A percentile compares a stretch with the other conserved stretches of the same genome.
Conservation (phyloP, 2,797 vertebrate species). For the Simalia tracyae region DNA sequence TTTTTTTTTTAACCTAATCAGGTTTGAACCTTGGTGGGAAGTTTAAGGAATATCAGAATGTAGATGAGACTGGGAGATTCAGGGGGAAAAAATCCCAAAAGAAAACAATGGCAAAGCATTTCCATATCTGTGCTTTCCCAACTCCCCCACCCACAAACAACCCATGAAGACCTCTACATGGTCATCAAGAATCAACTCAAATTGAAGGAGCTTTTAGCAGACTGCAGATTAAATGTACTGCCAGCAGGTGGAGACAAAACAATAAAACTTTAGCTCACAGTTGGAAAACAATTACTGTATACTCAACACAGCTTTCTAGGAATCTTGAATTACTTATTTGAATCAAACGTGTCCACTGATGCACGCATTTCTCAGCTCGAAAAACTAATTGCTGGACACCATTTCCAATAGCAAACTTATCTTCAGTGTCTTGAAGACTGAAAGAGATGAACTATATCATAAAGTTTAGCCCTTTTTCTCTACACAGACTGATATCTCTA, state of each 20-base stretch:
- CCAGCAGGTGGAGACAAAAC: slow-evolving; percentile 13
- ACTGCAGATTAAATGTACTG: not conserved
- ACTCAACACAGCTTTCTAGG: not conserved
- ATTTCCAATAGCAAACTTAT: slow-evolving; percentile 6
- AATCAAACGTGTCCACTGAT: not conserved
- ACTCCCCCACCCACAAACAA: not conserved
- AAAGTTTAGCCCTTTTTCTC: not conserved
- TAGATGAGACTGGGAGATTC: not conserved
- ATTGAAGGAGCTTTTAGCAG: not conserved
- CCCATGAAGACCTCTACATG: not conserved
- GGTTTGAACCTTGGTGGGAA: not conserved
- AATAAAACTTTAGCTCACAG: not conserved
- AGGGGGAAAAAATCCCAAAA: not conserved
- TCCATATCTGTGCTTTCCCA: not conserved
- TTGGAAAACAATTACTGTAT: not conserved
- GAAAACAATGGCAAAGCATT: not conserved
- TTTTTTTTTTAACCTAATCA: not conserved
- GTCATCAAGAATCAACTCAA: not conserved
- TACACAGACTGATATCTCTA: not conserved
- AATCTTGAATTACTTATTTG: not conserved
- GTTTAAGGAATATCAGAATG: not conserved
- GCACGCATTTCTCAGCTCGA: not conserved
- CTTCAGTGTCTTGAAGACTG: slow-evolving; percentile 10
- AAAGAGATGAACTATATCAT: not conserved
- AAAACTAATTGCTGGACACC: slow-evolving; percentile 34